Evolutionary conservation across 2,888 invertebrate species (phyloP), one percentile per base, ranked within the genome.

Genomic region (Sesamia inferens): DNA sequence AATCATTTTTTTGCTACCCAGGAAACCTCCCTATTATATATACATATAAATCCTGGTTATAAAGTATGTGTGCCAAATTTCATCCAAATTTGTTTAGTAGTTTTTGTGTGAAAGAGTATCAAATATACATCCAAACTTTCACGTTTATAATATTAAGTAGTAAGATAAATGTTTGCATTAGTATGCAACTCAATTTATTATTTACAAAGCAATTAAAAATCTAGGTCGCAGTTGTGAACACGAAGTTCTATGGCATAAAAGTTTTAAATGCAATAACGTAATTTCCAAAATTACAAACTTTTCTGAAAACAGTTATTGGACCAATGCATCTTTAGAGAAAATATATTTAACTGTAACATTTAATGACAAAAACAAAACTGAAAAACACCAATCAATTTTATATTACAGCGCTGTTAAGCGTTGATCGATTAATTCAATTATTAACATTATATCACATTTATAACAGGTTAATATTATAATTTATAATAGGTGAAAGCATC

Each of bases 131-230:
- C 31, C 31, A 31, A 31, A 31, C 2, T 31, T 31, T 31, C 31
- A 31, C 1, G 31, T 31, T 39, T 39, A 39, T 39, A 58, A 13
- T 24, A 64, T 24, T 64, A 7, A 13, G 22, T 31, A 39, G 39
- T 39, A 39, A 7, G 39, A 24, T 19, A 55, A 42, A 31, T 65
- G 48, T 48, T 76, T 55, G 16, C n/a, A 24, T 79, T 62, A 51
- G 22, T 42, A 47, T 58, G 57, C 64, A 65, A 68, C 24, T 57
- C 61, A 82, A 82, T 76, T 76, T 54, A 78, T 63, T 65, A 57
- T 68, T 78, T 22, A 44, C 54, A 39, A 82, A 82, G 63, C 54
- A 48, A 82, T 64, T 82, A 59, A 58, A 64, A 78, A 71, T 69
- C 42, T 66, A 71, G 44, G 47, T 44, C 67, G 22, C 72, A 71